Conservation (phyloP, 2,113 vertebrate species). For the Rana temporaria region DNA sequence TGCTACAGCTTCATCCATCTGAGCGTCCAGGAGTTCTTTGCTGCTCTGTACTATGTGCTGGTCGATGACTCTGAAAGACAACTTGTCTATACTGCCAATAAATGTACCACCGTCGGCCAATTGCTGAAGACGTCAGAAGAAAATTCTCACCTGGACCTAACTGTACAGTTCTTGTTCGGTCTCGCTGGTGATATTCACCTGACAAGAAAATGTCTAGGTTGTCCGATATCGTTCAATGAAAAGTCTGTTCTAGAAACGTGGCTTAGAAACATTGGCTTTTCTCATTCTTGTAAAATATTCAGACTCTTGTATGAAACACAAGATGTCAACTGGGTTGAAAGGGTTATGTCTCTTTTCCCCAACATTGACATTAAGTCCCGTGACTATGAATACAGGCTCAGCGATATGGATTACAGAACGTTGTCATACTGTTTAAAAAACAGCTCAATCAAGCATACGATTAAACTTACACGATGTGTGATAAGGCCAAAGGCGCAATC, state of each 20-base stretch:
- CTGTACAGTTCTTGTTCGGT: constrained; percentile 69
- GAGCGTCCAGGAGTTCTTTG: constrained; percentile 74
- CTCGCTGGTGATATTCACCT: constrained; percentile 63
- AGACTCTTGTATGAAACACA: constrained; percentile 66
- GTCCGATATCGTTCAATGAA: constrained; percentile 59
- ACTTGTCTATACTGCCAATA: no score
- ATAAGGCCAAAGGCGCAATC: no score
- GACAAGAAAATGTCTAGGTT: constrained; percentile 54
- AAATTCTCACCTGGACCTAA: constrained; percentile 53
- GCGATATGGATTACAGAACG: no score
- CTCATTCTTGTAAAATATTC: background rate
- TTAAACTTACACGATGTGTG: no score
- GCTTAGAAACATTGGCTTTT: constrained; percentile 50
- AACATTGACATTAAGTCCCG: no score
- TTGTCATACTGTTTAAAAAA: no score
- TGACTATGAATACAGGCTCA: no score
- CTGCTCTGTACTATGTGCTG: constrained; percentile 63
- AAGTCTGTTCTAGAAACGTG: constrained; percentile 64
- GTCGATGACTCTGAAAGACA: constrained; percentile 45
- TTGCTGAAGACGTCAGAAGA: background rate
- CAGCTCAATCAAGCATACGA: no score
- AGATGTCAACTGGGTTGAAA: constrained; percentile 54
- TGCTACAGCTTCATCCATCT: constrained; percentile 70
- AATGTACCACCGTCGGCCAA: background rate
- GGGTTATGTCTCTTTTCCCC: no score